Evolutionary conservation across 2,113 vertebrate species (phyloP).

Genomic region (Carettochelys insculpta): DNA sequence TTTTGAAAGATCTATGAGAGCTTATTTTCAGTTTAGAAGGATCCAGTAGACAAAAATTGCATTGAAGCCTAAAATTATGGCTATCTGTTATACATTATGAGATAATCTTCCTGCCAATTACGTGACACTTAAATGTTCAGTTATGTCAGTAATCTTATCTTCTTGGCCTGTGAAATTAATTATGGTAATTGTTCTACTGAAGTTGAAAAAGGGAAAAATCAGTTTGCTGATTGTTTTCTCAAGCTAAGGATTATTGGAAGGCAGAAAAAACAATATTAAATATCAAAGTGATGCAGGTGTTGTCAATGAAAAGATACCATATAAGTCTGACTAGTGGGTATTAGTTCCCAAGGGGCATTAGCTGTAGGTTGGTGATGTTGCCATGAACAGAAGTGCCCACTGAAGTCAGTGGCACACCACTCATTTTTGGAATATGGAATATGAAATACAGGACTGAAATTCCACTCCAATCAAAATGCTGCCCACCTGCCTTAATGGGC

Average conservation of each 20-base stretch:
- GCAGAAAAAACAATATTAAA: background rate
- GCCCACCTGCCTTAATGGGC: background rate
- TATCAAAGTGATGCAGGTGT: background rate
- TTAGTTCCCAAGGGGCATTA: background rate
- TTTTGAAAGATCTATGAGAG: background rate
- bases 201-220: background rate
- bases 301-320: background rate
- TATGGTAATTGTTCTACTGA: background rate
- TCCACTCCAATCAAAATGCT: background rate
- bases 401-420: background rate
- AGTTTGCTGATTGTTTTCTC: background rate
- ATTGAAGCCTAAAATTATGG: background rate
- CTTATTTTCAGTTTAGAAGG: background rate
- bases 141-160: background rate
- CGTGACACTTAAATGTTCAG: background rate
- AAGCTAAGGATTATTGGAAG: background rate
- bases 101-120: background rate
- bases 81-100: background rate
- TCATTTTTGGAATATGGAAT: fast-evolving
- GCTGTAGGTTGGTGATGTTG: background rate
- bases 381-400: background rate
- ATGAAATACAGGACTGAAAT: background rate
- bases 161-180: background rate
- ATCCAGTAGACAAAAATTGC: background rate
- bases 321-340: background rate